Percentiles rank a stretch among this genome's conserved stretches.
Evolutionary conservation across 2,888 invertebrate genomes (phyloP).

Genomic region (Cepaea hortensis): DNA sequence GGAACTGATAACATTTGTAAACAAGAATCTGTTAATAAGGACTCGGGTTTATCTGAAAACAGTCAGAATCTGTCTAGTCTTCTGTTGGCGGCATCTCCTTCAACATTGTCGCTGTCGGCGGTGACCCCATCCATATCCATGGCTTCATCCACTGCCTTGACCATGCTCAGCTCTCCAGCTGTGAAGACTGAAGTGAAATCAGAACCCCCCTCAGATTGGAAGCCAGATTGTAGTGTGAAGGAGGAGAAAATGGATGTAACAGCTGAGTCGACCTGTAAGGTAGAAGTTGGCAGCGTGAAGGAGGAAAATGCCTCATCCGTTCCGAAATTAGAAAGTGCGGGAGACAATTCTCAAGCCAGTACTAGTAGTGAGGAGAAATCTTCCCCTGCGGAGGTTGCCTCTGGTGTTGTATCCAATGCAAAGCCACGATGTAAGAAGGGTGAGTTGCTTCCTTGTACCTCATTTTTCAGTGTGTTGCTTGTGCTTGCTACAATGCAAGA

Average conservation of each 20-base stretch:
- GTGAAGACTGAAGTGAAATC: slow-evolving; percentile 56
- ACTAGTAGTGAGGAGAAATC: slow-evolving; percentile 47
- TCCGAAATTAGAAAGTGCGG: slow-evolving; percentile 47
- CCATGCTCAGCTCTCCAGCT: slow-evolving; percentile 73
- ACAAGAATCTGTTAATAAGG: slow-evolving; percentile 32
- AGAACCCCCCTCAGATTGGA: slow-evolving; percentile 38
- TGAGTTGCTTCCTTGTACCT: slow-evolving; percentile 11
- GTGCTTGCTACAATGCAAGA: neutral
- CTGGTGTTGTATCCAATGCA: slow-evolving; percentile 29
- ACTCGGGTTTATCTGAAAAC: slow-evolving; percentile 40
- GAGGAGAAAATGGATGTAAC: slow-evolving; percentile 62
- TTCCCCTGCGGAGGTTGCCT: slow-evolving; percentile 32
- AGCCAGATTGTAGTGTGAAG: slow-evolving; percentile 58
- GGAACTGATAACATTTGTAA: slow-evolving; percentile 30
- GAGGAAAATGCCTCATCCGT: slow-evolving; percentile 46
- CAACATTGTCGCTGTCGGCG: slow-evolving; percentile 27
- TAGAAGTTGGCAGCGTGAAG: slow-evolving; percentile 50
- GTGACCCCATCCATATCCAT: slow-evolving; percentile 46
- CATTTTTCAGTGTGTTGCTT: neutral
- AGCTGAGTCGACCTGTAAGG: slow-evolving; percentile 56
- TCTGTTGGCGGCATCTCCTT: slow-evolving; percentile 48
- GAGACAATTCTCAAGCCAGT: slow-evolving; percentile 51
- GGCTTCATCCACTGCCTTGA: slow-evolving; percentile 55
- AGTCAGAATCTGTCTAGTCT: slow-evolving; percentile 54
- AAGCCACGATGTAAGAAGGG: slow-evolving; percentile 51